Conservation (phyloP, 2,888 invertebrate genomes). For the Drosophila austrosaltans region DNA sequence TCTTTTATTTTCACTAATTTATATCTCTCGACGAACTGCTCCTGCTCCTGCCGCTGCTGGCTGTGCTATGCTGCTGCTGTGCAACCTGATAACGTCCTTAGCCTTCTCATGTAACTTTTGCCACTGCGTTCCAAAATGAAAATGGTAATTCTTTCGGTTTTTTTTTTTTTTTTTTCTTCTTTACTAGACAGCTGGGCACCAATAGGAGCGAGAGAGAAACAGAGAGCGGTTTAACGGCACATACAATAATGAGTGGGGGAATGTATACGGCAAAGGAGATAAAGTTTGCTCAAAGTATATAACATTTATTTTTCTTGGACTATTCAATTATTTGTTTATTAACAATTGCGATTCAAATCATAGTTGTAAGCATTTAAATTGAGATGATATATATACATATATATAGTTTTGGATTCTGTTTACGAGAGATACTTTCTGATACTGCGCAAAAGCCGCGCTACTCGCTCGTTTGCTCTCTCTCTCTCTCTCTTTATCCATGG, state of each 20-base stretch:
- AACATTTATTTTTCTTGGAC: background rate
- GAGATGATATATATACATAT: background rate
- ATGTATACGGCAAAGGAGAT: slow-evolving; percentile 16
- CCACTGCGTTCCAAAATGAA: slow-evolving; percentile 68
- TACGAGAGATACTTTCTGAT: background rate
- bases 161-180: slow-evolving; percentile 17
- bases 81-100: slow-evolving; percentile 54
- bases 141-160: slow-evolving; percentile 54
- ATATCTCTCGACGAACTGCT: background rate
- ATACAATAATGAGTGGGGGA: slow-evolving; percentile 14
- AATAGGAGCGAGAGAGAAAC: slow-evolving; percentile 37
- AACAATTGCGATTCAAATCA: background rate
- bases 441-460: slow-evolving; percentile 3
- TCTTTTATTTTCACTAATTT: background rate
- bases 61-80: background rate
- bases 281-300: background rate
- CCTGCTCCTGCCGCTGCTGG: background rate
- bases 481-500: slow-evolving; percentile 11
- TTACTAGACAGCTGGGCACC: slow-evolving; percentile 40
- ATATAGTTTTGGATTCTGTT: background rate
- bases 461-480: background rate
- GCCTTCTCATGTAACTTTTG: slow-evolving; percentile 74
- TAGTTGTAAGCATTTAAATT: background rate
- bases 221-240: background rate
- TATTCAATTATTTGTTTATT: background rate